phyloP scores from a whole-genome alignment of 2,113 vertebrate genomes.

The Atractosteus spatula region DNA sequence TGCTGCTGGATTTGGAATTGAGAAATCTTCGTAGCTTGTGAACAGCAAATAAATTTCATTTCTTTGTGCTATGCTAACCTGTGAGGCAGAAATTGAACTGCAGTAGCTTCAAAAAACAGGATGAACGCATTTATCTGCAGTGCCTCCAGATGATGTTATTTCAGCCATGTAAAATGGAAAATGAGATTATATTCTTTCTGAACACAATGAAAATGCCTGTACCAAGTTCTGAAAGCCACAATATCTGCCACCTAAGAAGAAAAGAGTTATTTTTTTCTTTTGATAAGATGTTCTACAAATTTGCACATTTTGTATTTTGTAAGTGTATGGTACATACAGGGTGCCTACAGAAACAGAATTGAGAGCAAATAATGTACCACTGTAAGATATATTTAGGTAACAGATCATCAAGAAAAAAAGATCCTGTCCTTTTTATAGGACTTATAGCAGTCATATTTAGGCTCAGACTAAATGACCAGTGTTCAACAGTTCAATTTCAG shows the following conservation, averaged over 20 bases:
- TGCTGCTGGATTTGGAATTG: not conserved
- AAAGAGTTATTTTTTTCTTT: not conserved
- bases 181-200: not conserved
- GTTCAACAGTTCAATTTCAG: too few relatives aligned
- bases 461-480: too few relatives aligned
- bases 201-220: not conserved
- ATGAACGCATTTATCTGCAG: not conserved
- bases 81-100: constrained; percentile 10
- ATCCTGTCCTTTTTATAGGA: too few relatives aligned
- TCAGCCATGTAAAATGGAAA: not conserved
- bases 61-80: not conserved
- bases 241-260: not conserved
- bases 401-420: too few relatives aligned
- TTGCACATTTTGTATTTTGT: too few relatives aligned
- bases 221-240: not conserved
- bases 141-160: not conserved
- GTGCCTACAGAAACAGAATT: too few relatives aligned
- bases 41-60: constrained; percentile 1
- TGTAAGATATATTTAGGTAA: too few relatives aligned
- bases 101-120: not conserved
- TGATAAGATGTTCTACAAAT: constrained; percentile 1
- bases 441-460: too few relatives aligned
- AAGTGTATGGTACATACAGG: too few relatives aligned
- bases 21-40: not conserved
- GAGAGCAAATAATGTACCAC: too few relatives aligned